phyloP scores from a whole-genome alignment of 92 coral and sea anemone genomes.

The Paragorgia papillata region DNA sequence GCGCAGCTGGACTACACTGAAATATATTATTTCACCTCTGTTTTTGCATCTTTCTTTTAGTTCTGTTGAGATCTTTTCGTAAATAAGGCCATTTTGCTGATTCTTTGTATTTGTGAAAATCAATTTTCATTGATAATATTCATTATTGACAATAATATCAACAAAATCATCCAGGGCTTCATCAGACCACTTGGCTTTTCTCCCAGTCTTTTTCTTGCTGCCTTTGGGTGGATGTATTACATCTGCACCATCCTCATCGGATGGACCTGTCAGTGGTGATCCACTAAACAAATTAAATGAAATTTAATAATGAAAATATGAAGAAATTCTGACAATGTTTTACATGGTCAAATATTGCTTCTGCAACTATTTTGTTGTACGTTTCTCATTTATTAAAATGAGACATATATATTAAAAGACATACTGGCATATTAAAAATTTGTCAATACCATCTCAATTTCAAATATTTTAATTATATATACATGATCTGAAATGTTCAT shows the following conservation, averaged over 20 bases:
- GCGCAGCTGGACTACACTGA: conserved; percentile 48
- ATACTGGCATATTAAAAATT: too few species aligned
- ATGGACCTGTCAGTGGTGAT: background rate
- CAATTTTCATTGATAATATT: conserved; percentile 56
- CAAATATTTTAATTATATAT: too few species aligned
- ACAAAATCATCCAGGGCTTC: conserved; percentile 56
- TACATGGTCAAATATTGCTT: too few species aligned
- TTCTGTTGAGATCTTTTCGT: conserved; percentile 38
- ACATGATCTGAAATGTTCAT: too few species aligned
- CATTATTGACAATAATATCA: conserved; percentile 50
- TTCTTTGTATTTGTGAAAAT: too few species aligned
- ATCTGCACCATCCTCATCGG: background rate
- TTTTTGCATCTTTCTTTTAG: conserved; percentile 45
- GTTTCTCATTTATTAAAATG: too few species aligned
- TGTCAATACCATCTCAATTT: too few species aligned
- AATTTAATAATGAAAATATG: background rate
- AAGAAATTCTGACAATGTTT: background rate
- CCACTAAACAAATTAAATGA: background rate
- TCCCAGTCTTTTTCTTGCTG: conserved; percentile 40
- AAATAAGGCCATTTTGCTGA: conserved; percentile 62
- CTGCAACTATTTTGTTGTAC: too few species aligned
- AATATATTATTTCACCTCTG: too few species aligned
- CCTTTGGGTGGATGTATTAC: background rate
- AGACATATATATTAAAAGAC: too few species aligned
- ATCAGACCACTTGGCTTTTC: conserved; percentile 40